Conservation (phyloP, 2,797 vertebrate genomes). For the Ibycter americanus region DNA sequence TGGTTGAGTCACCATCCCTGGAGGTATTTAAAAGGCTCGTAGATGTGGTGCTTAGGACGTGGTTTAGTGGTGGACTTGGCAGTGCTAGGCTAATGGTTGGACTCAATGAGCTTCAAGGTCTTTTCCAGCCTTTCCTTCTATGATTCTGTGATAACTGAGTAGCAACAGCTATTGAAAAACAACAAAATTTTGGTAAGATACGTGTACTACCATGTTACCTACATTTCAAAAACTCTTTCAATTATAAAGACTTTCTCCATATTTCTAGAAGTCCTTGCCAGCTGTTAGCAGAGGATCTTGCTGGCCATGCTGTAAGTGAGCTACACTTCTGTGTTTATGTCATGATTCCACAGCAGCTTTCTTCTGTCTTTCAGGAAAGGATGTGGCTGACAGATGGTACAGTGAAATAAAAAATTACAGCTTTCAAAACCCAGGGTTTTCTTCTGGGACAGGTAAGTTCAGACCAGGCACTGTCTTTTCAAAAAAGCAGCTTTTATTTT, state of each 20-base stretch:
- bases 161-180: not conserved
- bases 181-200: not conserved
- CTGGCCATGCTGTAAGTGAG: not conserved
- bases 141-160: not conserved
- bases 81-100: not conserved
- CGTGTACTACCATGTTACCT: not conserved
- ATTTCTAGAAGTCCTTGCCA: not conserved
- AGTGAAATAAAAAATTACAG: slow-evolving; percentile 95
- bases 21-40: too few species aligned
- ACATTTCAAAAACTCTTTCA: not conserved
- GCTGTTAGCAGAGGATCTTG: not conserved
- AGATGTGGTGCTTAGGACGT: too few species aligned
- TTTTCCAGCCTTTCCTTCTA: not conserved
- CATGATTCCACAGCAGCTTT: not conserved
- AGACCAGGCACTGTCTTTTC: not conserved
- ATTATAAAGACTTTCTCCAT: not conserved
- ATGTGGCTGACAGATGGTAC: slow-evolving; percentile 97
- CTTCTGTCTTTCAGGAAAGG: slow-evolving; percentile 82
- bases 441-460: slow-evolving; percentile 90
- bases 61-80: not conserved
- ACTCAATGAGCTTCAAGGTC: not conserved
- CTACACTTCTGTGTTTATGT: not conserved
- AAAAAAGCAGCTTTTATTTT: not conserved
- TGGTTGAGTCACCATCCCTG: too few species aligned
- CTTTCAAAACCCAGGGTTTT: slow-evolving; percentile 93